phyloP scores from a whole-genome alignment of 2,797 vertebrate genomes.

The Anas georgica region DNA sequence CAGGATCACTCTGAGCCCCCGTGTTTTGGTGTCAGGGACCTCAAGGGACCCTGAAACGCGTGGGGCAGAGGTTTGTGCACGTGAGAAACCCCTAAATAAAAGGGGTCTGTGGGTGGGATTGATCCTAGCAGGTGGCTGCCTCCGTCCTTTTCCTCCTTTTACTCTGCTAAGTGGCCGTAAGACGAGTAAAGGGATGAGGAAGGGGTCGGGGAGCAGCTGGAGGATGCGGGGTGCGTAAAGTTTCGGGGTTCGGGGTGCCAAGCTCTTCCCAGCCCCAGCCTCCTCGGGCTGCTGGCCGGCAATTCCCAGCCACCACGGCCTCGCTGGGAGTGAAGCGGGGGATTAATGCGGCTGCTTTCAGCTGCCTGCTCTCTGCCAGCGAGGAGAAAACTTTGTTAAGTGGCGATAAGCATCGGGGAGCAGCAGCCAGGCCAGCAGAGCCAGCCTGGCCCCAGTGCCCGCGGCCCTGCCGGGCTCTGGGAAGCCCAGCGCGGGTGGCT shows the following conservation, averaged over 20 bases:
- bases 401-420: not conserved
- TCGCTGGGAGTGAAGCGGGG: not conserved
- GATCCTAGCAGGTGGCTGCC: too few relatives aligned
- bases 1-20: not conserved
- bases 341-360: not conserved
- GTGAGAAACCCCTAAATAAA: not conserved
- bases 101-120: not conserved
- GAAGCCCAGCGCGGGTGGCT: fast-evolving
- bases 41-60: not conserved
- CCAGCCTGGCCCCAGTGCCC: not conserved
- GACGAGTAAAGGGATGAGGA: too few relatives aligned
- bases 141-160: not conserved
- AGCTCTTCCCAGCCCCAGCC: not conserved
- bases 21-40: not conserved
- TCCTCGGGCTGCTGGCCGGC: not conserved
- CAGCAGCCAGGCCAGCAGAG: not conserved
- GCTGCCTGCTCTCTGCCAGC: not conserved
- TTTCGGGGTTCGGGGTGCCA: not conserved
- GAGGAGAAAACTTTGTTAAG: not conserved
- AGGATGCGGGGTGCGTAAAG: not conserved
- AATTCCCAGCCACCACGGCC: not conserved
- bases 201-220: not conserved
- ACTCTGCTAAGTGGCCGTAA: not conserved
- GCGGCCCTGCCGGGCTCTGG: fast-evolving
- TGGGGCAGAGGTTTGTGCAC: not conserved